These are phyloP conservation scores for Minunthozetes semirufus DNA, from an alignment of 2,888 invertebrate species.

Conservation along the genomic window DNA sequence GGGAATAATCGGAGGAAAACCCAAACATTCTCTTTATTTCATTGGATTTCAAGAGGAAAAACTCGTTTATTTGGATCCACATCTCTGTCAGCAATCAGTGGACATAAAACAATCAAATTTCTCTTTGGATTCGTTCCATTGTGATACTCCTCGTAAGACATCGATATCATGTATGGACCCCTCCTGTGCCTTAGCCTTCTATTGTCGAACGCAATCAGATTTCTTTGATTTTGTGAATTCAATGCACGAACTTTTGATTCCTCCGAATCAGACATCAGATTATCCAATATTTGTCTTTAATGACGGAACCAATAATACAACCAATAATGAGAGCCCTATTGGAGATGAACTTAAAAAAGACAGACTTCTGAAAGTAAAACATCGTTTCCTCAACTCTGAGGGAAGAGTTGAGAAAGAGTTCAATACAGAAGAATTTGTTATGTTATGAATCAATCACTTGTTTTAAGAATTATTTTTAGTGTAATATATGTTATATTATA, in stretches of 20 bases:
- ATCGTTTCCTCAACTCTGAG: conserved; percentile 38
- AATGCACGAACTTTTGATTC: conserved; percentile 59
- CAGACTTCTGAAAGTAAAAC: conserved; percentile 31
- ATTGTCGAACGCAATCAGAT: conserved; percentile 66
- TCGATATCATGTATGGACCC: conserved; percentile 81
- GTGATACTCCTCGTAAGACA: conserved; percentile 75
- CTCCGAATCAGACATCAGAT: conserved; percentile 53
- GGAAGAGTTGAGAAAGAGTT: conserved; percentile 39
- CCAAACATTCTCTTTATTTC: conserved; percentile 87
- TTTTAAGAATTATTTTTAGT: not conserved
- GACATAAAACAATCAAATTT: conserved; percentile 74
- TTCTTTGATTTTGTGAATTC: conserved; percentile 64
- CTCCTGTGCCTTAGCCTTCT: conserved; percentile 84
- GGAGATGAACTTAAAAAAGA: conserved; percentile 9
- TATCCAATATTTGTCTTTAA: conserved; percentile 78
- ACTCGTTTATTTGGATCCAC: conserved; percentile 85
- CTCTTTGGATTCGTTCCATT: conserved; percentile 68
- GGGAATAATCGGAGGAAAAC: conserved; percentile 86
- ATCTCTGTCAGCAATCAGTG: conserved; percentile 84
- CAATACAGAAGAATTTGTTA: conserved; percentile 36
- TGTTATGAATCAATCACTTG: conserved; percentile 25
- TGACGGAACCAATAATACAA: conserved; percentile 54
- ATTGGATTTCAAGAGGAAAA: conserved; percentile 80
- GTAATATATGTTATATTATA: not conserved
- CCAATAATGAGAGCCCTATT: not conserved